Evolutionary conservation across 2,888 invertebrate species (phyloP).

Genomic region (Rhagium mordax): DNA sequence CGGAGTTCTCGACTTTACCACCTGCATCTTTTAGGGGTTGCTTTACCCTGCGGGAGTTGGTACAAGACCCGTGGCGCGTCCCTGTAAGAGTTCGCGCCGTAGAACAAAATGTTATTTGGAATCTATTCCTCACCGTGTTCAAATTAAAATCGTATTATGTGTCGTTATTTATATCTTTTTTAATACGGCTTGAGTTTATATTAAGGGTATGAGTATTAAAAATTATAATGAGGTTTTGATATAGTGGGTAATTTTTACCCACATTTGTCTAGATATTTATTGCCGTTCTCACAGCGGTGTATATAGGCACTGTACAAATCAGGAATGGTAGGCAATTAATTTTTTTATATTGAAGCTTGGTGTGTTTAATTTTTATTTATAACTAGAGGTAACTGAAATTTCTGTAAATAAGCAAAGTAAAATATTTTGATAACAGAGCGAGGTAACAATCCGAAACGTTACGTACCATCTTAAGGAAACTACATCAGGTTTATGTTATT

Average conservation of each 20-base stretch:
- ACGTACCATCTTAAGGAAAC: no score
- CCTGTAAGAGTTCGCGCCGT: slow-evolving; percentile 13
- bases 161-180: not conserved
- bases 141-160: slow-evolving; percentile 5
- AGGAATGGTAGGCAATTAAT: no score
- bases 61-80: not conserved
- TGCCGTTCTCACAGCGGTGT: not conserved
- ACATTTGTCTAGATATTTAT: not conserved
- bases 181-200: not conserved
- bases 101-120: not conserved
- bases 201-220: not conserved
- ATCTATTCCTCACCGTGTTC: not conserved
- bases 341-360: no score
- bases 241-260: not conserved
- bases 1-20: slow-evolving; percentile 14
- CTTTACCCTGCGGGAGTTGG: slow-evolving; percentile 21
- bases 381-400: no score
- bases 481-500: no score
- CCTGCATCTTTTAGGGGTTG: slow-evolving; percentile 29
- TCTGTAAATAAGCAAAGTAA: no score
- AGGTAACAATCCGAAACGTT: no score
- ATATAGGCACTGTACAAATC: not conserved
- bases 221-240: not conserved
- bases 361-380: no score
- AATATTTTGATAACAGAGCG: no score